These are phyloP conservation scores for Amphimedon queenslandica DNA, from an alignment of 37 sponge, comb jelly and placozoan genomes.

Conservation along the genomic window DNA sequence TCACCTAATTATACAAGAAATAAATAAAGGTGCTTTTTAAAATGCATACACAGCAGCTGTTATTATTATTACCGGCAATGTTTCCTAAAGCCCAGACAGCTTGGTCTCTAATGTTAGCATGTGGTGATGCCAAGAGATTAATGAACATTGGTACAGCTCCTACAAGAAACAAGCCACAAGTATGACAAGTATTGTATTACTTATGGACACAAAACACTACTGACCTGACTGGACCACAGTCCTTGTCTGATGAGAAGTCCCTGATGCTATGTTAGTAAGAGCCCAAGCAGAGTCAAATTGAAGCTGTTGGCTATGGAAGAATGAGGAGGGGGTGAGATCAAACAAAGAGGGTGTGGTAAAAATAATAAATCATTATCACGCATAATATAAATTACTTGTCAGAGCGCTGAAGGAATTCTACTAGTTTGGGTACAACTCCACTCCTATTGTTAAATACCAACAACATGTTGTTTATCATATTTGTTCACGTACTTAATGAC, in stretches of 20 bases:
- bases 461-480: not conserved
- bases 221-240: constrained; percentile 83
- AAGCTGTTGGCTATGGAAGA: constrained; percentile 47
- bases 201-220: not conserved
- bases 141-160: constrained; percentile 88
- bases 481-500: constrained; percentile 49
- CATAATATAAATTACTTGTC: constrained; percentile 19
- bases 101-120: constrained; percentile 79
- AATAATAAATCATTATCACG: not conserved
- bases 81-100: constrained; percentile 98
- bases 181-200: not conserved
- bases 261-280: constrained; percentile 95
- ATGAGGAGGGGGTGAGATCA: no score
- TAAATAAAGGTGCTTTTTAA: not conserved
- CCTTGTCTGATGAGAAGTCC: constrained; percentile 83
- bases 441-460: constrained; percentile 31
- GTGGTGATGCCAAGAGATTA: constrained; percentile 58
- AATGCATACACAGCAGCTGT: not conserved
- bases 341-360: not conserved
- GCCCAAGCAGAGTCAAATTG: constrained; percentile 99
- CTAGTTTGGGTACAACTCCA: constrained; percentile 74
- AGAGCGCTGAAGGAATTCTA: constrained; percentile 43
- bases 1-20: constrained; percentile 53
- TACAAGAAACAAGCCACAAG: not conserved
- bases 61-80: constrained; percentile 68